phyloP scores from a whole-genome alignment of 1,140 invertebrate genomes.

The Bombus terrestris region DNA sequence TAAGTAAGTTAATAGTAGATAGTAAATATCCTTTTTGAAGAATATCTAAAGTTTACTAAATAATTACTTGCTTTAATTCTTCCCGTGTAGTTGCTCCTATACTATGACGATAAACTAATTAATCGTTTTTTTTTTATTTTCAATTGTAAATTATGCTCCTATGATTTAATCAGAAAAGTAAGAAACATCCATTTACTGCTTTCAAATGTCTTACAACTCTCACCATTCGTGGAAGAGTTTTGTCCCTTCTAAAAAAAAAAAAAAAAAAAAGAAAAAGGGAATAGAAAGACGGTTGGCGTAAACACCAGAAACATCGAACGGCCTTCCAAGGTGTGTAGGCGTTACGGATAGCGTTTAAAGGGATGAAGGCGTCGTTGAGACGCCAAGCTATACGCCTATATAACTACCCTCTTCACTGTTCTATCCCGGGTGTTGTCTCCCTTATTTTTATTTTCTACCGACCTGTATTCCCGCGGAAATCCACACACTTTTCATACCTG shows the following conservation, averaged over 20 bases:
- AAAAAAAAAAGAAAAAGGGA: too few species aligned
- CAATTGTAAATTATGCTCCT: too few species aligned
- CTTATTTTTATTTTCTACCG: constrained; percentile 16
- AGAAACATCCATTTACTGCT: too few species aligned
- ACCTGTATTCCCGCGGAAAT: constrained; percentile 16
- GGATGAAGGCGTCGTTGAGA: constrained; percentile 41
- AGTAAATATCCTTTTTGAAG: too few species aligned
- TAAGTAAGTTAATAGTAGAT: too few species aligned
- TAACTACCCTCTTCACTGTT: constrained; percentile 32
- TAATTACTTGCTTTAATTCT: too few species aligned
- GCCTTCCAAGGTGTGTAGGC: constrained; percentile 13
- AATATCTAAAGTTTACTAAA: too few species aligned
- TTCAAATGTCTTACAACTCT: too few species aligned
- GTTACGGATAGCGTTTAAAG: constrained; percentile 48
- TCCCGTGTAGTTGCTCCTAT: too few species aligned
- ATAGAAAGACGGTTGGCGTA: constrained; percentile 48
- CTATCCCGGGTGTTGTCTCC: neutral
- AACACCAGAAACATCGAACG: constrained; percentile 61
- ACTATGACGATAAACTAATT: too few species aligned
- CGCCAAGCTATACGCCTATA: constrained; percentile 25
- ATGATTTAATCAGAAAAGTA: too few species aligned
- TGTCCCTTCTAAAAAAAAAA: neutral
- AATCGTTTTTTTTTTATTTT: too few species aligned
- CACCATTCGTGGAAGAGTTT: neutral
- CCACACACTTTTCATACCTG: constrained; percentile 2